phyloP scores from a whole-genome alignment of 2,888 invertebrate genomes.

The Dolomedes plantarius region DNA sequence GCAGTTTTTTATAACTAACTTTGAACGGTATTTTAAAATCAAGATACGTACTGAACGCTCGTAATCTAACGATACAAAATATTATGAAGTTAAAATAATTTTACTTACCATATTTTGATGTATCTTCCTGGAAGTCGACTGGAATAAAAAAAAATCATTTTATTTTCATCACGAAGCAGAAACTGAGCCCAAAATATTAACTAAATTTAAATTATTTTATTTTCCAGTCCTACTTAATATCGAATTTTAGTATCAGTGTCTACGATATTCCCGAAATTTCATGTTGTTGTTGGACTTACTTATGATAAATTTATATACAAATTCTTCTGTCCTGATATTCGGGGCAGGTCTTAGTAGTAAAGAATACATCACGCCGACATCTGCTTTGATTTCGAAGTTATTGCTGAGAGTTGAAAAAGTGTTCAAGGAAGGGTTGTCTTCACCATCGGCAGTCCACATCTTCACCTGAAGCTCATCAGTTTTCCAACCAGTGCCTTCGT shows the following conservation, averaged over 20 bases:
- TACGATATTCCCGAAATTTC: too few relatives aligned
- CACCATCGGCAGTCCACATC: conserved; percentile 9
- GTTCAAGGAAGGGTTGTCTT: neutral
- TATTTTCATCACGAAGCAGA: too few relatives aligned
- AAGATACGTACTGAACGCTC: too few relatives aligned
- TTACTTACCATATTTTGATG: neutral
- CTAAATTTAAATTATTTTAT: too few relatives aligned
- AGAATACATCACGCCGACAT: conserved; percentile 32
- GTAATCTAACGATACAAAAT: too few relatives aligned
- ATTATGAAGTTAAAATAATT: too few relatives aligned
- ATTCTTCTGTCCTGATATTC: conserved; percentile 55
- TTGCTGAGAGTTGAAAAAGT: conserved; percentile 36
- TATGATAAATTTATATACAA: conserved; percentile 36
- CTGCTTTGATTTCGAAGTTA: neutral
- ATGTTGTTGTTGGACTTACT: too few relatives aligned
- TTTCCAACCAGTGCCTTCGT: conserved; percentile 65
- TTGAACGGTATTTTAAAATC: too few relatives aligned
- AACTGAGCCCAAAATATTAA: too few relatives aligned
- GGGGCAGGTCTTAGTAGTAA: conserved; percentile 48
- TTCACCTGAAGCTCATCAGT: conserved; percentile 49
- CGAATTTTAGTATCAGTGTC: too few relatives aligned
- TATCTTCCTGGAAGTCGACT: neutral
- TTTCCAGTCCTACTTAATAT: too few relatives aligned
- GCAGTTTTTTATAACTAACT: too few relatives aligned
- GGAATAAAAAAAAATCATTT: neutral